These are phyloP conservation scores for Oegoconia quadripuncta DNA, from an alignment of 2,888 invertebrate genomes.

Conservation along the genomic window DNA sequence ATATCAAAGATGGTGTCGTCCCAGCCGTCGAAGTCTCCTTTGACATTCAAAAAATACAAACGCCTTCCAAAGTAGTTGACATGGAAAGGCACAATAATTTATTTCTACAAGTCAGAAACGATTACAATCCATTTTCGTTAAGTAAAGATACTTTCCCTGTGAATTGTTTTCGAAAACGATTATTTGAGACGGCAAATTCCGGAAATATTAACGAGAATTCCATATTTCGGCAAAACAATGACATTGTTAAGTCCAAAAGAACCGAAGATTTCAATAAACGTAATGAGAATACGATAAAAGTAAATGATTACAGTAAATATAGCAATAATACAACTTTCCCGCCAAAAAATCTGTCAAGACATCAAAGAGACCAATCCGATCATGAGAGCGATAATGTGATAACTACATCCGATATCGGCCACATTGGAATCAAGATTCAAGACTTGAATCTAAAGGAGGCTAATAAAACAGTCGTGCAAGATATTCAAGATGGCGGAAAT, in stretches of 20 bases:
- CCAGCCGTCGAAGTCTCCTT: constrained; percentile 14
- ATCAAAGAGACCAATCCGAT: not conserved
- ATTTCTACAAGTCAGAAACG: constrained; percentile 12
- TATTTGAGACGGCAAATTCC: constrained; percentile 2
- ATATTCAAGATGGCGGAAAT: too few species aligned
- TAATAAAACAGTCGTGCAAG: too few species aligned
- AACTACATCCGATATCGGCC: constrained; percentile 1
- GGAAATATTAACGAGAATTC: not conserved
- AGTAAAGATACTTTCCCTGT: constrained; percentile 5
- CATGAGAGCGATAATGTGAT: not conserved
- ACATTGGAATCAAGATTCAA: not conserved
- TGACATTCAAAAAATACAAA: constrained; percentile 15
- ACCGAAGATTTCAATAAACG: not conserved
- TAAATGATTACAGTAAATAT: not conserved
- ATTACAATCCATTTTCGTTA: constrained; percentile 2
- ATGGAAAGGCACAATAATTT: constrained; percentile 12
- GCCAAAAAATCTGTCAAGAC: not conserved
- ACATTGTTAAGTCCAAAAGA: not conserved
- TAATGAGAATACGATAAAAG: not conserved
- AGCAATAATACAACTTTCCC: not conserved
- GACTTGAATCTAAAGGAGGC: constrained; percentile 1
- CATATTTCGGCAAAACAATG: not conserved
- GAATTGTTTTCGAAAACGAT: not conserved
- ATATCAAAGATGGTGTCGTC: constrained; percentile 29
- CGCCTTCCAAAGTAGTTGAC: not conserved